phyloP scores from a whole-genome alignment of 1,140 invertebrate species.

The Atta cephalotes region DNA sequence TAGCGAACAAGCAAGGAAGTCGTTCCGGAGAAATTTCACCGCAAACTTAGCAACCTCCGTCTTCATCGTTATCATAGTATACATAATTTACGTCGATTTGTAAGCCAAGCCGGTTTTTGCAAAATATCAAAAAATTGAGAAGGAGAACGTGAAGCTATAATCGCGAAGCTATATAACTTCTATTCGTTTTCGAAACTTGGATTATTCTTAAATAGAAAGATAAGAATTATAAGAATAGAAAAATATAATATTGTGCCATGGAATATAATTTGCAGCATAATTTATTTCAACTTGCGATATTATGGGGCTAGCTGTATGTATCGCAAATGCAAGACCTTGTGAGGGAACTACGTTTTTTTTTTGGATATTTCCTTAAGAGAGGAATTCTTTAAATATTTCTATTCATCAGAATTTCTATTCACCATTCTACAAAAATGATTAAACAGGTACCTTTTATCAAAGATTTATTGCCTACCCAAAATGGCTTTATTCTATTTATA shows the following conservation, averaged over 20 bases:
- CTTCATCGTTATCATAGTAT: conserved; percentile 35
- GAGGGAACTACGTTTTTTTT: no score
- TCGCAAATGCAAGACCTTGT: no score
- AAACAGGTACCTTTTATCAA: no score
- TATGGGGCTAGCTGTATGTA: background rate
- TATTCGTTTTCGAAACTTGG: background rate
- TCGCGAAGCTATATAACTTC: background rate
- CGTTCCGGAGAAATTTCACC: conserved; percentile 80
- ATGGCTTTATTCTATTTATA: no score
- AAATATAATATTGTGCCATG: background rate
- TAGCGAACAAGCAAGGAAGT: conserved; percentile 62
- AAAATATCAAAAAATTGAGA: conserved; percentile 65
- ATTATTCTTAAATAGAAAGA: background rate
- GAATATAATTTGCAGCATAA: background rate
- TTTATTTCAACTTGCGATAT: background rate
- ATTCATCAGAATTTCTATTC: no score
- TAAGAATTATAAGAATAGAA: background rate
- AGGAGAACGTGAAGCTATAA: background rate
- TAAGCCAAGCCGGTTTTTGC: conserved; percentile 30
- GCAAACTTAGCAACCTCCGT: conserved; percentile 73
- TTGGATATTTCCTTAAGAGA: no score
- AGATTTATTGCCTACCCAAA: no score
- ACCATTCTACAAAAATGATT: no score
- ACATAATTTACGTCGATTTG: conserved; percentile 25
- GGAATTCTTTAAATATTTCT: no score